phyloP scores from a whole-genome alignment of 2,113 vertebrate species.

The Sylvilagus bachmani region DNA sequence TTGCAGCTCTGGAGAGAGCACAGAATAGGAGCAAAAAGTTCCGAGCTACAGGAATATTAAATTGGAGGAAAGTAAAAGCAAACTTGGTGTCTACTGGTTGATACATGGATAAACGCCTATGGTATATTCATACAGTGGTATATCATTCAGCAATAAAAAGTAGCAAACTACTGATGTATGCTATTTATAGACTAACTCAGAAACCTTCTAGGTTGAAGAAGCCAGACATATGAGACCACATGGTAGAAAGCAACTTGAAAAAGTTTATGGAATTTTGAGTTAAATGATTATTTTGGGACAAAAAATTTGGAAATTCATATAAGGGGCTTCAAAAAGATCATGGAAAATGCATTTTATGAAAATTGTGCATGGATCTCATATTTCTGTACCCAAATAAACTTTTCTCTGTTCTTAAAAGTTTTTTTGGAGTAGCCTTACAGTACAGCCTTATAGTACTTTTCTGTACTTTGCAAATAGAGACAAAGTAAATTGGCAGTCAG shows the following conservation, averaged over 20 bases:
- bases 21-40: background rate
- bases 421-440: background rate
- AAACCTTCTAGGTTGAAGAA: constrained; percentile 24
- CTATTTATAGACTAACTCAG: background rate
- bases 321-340: too few species aligned
- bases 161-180: background rate
- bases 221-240: background rate
- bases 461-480: background rate
- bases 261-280: too few species aligned
- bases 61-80: background rate
- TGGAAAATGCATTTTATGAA: too few species aligned
- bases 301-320: too few species aligned
- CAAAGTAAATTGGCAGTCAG: background rate
- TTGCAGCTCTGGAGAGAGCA: background rate
- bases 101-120: background rate
- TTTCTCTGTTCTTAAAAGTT: too few species aligned
- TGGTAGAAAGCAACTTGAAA: background rate
- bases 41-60: background rate
- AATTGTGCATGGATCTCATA: too few species aligned
- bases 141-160: constrained; percentile 9
- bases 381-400: too few species aligned
- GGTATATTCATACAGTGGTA: background rate
- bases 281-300: too few species aligned
- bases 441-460: too few species aligned
- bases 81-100: background rate